These are phyloP conservation scores for Paramacrobiotus metropolitanus DNA, from an alignment of 1,140 invertebrate species.

Conservation along the genomic window DNA sequence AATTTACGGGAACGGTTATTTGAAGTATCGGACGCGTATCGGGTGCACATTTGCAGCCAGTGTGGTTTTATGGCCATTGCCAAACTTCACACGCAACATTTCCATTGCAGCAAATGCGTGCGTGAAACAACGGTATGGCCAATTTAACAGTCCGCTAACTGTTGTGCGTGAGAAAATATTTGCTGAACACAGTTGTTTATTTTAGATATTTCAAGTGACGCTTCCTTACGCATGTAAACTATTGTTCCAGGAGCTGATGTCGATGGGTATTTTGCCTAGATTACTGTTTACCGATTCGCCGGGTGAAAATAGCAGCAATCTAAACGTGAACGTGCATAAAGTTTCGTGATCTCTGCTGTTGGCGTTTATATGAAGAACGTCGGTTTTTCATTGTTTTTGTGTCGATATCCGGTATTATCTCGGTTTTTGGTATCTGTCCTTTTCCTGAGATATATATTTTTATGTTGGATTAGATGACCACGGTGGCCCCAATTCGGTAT, in stretches of 20 bases:
- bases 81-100: neutral
- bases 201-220: slow-evolving; percentile 26
- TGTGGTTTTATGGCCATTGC: neutral
- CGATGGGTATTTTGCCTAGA: slow-evolving; percentile 31
- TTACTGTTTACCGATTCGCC: too few relatives aligned
- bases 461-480: too few relatives aligned
- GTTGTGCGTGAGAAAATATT: neutral
- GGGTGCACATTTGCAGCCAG: slow-evolving; percentile 6
- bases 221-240: slow-evolving; percentile 34
- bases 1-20: slow-evolving; percentile 9
- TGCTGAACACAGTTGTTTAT: neutral
- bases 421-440: too few relatives aligned
- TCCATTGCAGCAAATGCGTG: neutral
- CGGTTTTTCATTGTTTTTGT: too few relatives aligned
- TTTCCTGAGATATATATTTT: too few relatives aligned
- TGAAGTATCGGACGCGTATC: slow-evolving; percentile 7
- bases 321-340: too few relatives aligned
- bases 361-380: too few relatives aligned
- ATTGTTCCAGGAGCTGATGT: slow-evolving; percentile 33
- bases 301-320: too few relatives aligned
- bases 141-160: neutral
- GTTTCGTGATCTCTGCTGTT: too few relatives aligned
- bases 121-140: neutral
- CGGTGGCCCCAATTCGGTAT: too few relatives aligned
- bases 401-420: too few relatives aligned